Evolutionary conservation across 1,140 invertebrate species (phyloP), one percentile per base, ranked within the genome.

Genomic region (Tetragnatha versicolor): DNA sequence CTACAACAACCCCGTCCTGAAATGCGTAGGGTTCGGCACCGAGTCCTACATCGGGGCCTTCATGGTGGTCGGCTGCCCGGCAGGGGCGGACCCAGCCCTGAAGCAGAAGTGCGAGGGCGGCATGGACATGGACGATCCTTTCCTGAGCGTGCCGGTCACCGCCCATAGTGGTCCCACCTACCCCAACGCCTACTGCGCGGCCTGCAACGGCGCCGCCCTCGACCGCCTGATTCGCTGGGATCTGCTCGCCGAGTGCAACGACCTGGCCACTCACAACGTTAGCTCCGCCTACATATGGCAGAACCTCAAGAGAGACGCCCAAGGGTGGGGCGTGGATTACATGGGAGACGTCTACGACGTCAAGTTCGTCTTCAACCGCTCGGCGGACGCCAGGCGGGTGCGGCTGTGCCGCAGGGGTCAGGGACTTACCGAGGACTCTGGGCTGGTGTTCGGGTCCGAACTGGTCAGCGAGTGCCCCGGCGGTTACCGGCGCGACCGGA

Each of bases 121-220:
- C 6, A 27, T 45, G 14, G 61, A 79, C 10, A 2, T 60, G 5
- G 69, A 25, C n/a, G 88, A 88, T 81, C 87, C 88, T 5, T 49
- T 88, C 53, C 69, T 83, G 0, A 80, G 80, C 10, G 83, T 86
- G 7, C 88, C 88, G 0, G 87, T 88, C 6, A 89, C 88, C 0
- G 85, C 83, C 51, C 81, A 83, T 31, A 66, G n/a, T n/a, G n/a
- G n/a, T n/a, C n/a, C n/a, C n/a, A n/a, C n/a, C n/a, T n/a, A n/a
- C 20, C 42, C 20, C 1, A 2, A 90, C 81, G 83, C 85, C 12
- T 88, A 86, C 83, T 90, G 90, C 80, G 89, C 89, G 0, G 61
- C 86, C 4, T 90, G 90, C 81, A 87, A 90, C 82, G 22, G 35
- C 1, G 76, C 14, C n/a, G 6, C 29, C 10, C 20, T 17, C 12